These are phyloP conservation scores for Pycnonotus jocosus DNA, from an alignment of 2,113 vertebrate species.

Conservation along the genomic window DNA sequence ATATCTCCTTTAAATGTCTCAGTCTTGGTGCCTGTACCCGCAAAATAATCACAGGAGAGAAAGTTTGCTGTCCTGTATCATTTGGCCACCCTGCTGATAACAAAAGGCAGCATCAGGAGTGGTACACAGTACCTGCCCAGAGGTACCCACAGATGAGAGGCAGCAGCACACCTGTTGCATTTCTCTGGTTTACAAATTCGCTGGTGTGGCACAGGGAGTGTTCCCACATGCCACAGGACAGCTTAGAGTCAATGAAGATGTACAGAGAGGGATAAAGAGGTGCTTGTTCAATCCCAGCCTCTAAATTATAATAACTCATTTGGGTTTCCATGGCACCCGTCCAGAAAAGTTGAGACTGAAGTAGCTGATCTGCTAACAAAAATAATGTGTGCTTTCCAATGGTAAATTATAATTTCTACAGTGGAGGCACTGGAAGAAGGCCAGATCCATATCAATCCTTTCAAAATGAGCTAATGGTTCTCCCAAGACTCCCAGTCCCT, in stretches of 20 bases:
- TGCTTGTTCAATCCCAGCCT: neutral
- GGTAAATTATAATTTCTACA: slow-evolving; percentile 1
- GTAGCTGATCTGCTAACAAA: slow-evolving; percentile 10
- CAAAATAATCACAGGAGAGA: slow-evolving; percentile 57
- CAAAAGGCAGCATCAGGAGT: neutral
- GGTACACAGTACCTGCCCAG: neutral
- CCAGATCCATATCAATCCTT: slow-evolving; percentile 37
- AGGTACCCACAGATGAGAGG: neutral
- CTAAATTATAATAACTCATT: neutral
- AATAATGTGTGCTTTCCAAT: slow-evolving; percentile 2
- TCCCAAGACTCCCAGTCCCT: slow-evolving; percentile 21
- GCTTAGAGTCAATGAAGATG: neutral
- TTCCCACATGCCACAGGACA: neutral
- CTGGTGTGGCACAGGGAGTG: neutral
- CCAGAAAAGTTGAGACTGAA: slow-evolving; percentile 31
- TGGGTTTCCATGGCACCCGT: neutral
- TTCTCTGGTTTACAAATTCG: neutral
- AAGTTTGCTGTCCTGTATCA: slow-evolving; percentile 47
- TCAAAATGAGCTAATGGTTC: slow-evolving; percentile 23
- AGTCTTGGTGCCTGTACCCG: slow-evolving; percentile 58
- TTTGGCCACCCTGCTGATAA: slow-evolving; percentile 46
- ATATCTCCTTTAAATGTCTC: slow-evolving; percentile 66
- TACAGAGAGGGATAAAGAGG: neutral
- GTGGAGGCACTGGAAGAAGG: slow-evolving; percentile 8
- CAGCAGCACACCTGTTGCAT: neutral